Evolutionary conservation across 2,113 vertebrate species (phyloP), one percentile per base, ranked within the genome.

Genomic region (Percopsis transmontana): DNA sequence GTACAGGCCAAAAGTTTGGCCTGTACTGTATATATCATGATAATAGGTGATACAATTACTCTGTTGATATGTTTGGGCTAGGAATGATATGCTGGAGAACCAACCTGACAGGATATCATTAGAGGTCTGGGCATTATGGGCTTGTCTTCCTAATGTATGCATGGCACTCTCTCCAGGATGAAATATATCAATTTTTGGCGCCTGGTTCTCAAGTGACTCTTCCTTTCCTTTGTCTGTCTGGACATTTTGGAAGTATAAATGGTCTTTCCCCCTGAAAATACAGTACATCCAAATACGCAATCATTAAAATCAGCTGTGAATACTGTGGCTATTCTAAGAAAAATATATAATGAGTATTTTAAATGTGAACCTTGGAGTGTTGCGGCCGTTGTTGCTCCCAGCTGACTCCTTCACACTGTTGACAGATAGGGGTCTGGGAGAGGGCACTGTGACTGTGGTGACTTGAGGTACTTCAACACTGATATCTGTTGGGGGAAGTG

Each of bases 21-120:
- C n/a, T n/a, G 13, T 20, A 53, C 20, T 11, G 21, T 11, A 53
- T 20, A 16, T 12, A 45, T 13, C 3, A 21, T 13, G 12, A 21
- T 20, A 3, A 53, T 12, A 53, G 21, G 9, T 9, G 44, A 33
- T 16, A 38, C 23, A 1, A 9, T 56, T 51, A 51, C 13, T 9
- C 40, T 21, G 27, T 23, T 20, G 39, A 44, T 41, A 21, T 14
- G 15, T 47, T 61, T 4, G 16, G 13, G 44, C 18, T 0, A 47
- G 10, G 5, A 4, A 47, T 2, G 14, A 27, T 7, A 39, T 57
- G 8, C 40, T 63, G 13, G 0, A 27, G 58, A 21, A 58, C 74
- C 11, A 69, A 99, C 97, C 95, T 90, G 96, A 93, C 39, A 99
- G 92, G 41, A 99, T 84, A 63, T 98, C 94, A 40, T 78, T 91